Conservation (phyloP, 92 coral and sea anemone genomes). For the Actinernus sp. region DNA sequence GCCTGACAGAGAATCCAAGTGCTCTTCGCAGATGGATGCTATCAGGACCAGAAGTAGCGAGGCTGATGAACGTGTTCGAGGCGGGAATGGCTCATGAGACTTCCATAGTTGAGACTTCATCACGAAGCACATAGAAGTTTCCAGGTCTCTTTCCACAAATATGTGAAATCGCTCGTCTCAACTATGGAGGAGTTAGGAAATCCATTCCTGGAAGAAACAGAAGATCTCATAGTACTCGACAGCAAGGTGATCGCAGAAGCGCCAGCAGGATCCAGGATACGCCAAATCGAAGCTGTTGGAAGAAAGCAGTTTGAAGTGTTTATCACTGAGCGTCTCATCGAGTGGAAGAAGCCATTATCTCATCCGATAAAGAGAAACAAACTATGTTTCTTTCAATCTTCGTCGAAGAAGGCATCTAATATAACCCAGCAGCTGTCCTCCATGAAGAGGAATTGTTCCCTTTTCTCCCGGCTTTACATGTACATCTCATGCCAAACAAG, state of each 20-base stretch:
- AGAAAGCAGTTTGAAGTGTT: too few species aligned
- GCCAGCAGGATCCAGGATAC: slow-evolving; percentile 10
- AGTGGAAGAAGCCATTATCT: slow-evolving; percentile 26
- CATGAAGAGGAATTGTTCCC: slow-evolving; percentile 45
- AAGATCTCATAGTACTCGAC: slow-evolving; percentile 47
- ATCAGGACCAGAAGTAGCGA: too few species aligned
- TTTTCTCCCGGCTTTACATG: too few species aligned
- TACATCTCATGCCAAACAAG: too few species aligned
- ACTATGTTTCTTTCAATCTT: slow-evolving; percentile 36
- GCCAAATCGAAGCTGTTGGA: slow-evolving; percentile 17
- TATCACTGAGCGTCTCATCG: too few species aligned
- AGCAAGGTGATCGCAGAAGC: slow-evolving; percentile 51
- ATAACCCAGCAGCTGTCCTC: slow-evolving; percentile 40
- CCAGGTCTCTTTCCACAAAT: too few species aligned
- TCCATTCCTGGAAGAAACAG: slow-evolving; percentile 47
- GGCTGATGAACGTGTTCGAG: too few species aligned
- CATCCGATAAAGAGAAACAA: slow-evolving; percentile 67
- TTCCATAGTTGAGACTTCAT: too few species aligned
- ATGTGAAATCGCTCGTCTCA: slow-evolving; percentile 35
- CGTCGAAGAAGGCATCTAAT: slow-evolving; percentile 25
- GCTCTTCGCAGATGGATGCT: too few species aligned
- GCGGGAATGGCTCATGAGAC: too few species aligned
- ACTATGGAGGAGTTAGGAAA: slow-evolving; percentile 31
- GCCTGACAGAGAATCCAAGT: too few species aligned
- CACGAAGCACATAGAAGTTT: slow-evolving; percentile 69